Base-by-base conservation (phyloP, 2,888 invertebrate genomes). In the Melangyna quadrimaculata region DNA sequence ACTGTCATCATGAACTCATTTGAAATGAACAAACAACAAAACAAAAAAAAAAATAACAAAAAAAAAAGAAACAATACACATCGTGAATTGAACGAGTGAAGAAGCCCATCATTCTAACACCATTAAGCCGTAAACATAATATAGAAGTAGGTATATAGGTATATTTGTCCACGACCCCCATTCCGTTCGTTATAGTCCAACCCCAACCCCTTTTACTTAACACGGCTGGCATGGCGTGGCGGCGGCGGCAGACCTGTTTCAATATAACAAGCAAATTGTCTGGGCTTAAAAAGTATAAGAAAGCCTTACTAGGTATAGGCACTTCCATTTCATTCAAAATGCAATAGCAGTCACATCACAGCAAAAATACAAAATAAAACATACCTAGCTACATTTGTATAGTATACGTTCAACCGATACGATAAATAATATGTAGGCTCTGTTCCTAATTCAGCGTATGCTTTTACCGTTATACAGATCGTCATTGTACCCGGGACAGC, bases 251-350 rank as follows among this genome's bases (percentile, higher is more conserved):
- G 35, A 27, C 45, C 29, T 45, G 45, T 45, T 65, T 35, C 65
- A 22, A 19, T 22, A 29, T 45, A 29, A 45, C 24, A 27, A 63
- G 63, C 35, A 75, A 79, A 79, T 75, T 63, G 84, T 86, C 84
- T 84, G 72, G 67, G 75, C 61, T 69, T 55, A 75, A 59, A 45
- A 65, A 40, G 24, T n/a, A 43, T 22, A 51, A 59, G 53, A 84
- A 86, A 86, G 84, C 80, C 84, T 55, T 84, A 75, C 79, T 77
- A n/a, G n/a, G n/a, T n/a, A n/a, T n/a, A n/a, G n/a, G n/a, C n/a
- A 69, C 67, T 80, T 77, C 71, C 72, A 55, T 53, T 86, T 69
- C 70, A 79, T 69, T 79, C 61, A 77, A 71, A 71, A 32, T 45
- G 59, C 22, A 78, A 70, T 69, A 55, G 45, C 29, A 19, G 29